Evolutionary conservation across 2,888 invertebrate genomes (phyloP).

Genomic region (Cenopis cana): DNA sequence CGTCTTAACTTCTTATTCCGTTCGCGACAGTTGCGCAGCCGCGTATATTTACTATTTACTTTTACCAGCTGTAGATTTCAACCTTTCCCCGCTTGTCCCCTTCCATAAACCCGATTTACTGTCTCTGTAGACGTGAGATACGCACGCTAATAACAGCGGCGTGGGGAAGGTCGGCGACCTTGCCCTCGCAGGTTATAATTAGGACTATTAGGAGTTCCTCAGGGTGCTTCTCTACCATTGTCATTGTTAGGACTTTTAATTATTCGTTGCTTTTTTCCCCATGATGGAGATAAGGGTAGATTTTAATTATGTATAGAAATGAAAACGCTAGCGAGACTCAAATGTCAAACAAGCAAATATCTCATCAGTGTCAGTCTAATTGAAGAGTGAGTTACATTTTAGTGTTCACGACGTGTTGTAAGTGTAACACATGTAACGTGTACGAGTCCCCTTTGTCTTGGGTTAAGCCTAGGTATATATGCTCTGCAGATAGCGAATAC

Average conservation of each 20-base stretch:
- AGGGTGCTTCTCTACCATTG: constrained; percentile 16
- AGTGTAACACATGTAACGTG: neutral
- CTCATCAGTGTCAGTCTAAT: constrained; percentile 18
- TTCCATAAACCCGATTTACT: constrained; percentile 13
- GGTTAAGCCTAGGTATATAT: neutral
- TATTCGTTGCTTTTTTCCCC: constrained; percentile 5
- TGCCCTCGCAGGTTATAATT: constrained; percentile 52
- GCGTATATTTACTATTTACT: neutral
- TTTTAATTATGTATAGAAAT: neutral
- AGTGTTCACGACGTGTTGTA: constrained; percentile 5
- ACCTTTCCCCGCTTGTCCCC: constrained; percentile 23
- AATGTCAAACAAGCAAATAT: constrained; percentile 23
- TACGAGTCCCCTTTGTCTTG: neutral
- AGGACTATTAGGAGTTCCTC: constrained; percentile 41
- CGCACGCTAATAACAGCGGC: constrained; percentile 28
- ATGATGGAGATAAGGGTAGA: constrained; percentile 18
- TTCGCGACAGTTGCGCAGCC: neutral
- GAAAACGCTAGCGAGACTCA: constrained; percentile 7
- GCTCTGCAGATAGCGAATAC: constrained; percentile 64
- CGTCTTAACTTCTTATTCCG: neutral
- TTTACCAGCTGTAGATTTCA: neutral
- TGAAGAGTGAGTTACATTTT: constrained; percentile 14
- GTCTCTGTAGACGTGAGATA: constrained; percentile 13
- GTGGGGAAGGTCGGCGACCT: constrained; percentile 72
- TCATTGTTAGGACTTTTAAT: constrained; percentile 23